Conservation (phyloP, 2,113 vertebrate species). For the Apus apus region DNA sequence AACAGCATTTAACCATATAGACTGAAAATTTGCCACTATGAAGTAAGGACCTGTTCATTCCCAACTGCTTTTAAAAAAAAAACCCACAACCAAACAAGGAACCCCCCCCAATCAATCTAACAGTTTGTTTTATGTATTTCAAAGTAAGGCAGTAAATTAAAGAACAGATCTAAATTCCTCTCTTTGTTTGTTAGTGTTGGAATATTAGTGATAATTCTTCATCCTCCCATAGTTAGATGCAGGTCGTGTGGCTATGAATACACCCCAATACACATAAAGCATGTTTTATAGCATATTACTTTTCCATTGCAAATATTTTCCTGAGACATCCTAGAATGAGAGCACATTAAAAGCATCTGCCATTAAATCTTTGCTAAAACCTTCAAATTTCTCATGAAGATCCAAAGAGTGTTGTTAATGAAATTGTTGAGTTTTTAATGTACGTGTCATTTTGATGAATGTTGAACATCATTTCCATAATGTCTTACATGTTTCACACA, state of each 20-base stretch:
- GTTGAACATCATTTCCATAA: constrained; percentile 18
- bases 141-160: neutral
- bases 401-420: constrained; percentile 5
- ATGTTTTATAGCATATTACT: neutral
- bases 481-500: neutral
- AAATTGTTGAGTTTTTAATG: constrained; percentile 23
- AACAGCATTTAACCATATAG: neutral
- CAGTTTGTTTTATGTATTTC: neutral
- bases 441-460: neutral
- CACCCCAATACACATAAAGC: neutral
- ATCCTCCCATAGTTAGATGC: neutral
- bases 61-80: neutral
- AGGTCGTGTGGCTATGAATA: neutral
- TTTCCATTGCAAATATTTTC: neutral
- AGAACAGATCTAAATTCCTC: neutral
- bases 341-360: neutral
- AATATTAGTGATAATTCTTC: neutral
- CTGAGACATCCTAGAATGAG: neutral
- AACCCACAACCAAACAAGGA: too few relatives aligned
- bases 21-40: neutral
- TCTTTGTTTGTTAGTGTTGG: neutral
- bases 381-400: neutral
- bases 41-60: neutral
- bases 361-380: constrained; percentile 22
- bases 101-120: accelerated